phyloP scores from a whole-genome alignment of 1,140 invertebrate species.

The Pogonomyrmex barbatus region DNA sequence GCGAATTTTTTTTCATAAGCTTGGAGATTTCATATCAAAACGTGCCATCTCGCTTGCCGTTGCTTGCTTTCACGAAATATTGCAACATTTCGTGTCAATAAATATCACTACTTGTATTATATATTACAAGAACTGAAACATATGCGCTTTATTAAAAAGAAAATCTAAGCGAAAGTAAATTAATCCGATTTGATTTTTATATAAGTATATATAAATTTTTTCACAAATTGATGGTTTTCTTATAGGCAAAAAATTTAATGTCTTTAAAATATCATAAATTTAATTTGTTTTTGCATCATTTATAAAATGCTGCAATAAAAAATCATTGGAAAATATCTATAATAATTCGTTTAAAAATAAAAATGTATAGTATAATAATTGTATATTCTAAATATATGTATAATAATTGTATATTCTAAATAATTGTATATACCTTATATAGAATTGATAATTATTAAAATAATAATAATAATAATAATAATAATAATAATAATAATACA shows the following conservation, averaged over 20 bases:
- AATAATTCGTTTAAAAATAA: background rate
- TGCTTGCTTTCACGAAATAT: background rate
- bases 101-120: background rate
- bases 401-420: background rate
- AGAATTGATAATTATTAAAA: background rate
- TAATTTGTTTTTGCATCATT: background rate
- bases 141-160: background rate
- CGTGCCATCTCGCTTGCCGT: background rate
- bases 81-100: conserved; percentile 1
- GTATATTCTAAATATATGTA: background rate
- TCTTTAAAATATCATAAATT: background rate
- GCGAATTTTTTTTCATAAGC: background rate
- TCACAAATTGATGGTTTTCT: background rate
- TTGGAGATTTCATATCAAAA: background rate
- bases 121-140: background rate
- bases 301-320: background rate
- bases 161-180: background rate
- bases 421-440: background rate
- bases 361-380: background rate
- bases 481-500: too few species aligned
- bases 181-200: background rate
- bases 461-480: background rate
- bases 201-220: background rate
- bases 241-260: background rate
- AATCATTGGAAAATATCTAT: background rate